Base-by-base conservation (phyloP, 2,888 invertebrate species). In the Drosophila formosana region DNA sequence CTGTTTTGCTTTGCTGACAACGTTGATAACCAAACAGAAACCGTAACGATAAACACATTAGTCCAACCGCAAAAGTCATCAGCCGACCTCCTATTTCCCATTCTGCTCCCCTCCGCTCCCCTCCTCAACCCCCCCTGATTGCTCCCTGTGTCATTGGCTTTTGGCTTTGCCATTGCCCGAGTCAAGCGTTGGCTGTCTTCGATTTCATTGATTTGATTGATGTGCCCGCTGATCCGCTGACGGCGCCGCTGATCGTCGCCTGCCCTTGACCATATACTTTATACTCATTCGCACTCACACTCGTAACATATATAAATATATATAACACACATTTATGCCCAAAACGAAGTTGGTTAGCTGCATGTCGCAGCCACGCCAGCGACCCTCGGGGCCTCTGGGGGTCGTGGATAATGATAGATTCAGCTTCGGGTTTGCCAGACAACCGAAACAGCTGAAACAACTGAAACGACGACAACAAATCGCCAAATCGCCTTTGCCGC, bases 161-260 rank as follows among this genome's bases (percentile, higher is more conserved):
- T 30, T 55, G 30, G 32, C 4, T 32, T n/a, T 13, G 2, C 25
- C 37, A 23, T 25, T 46, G 46, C 39, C 46, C 26, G 61, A 66
- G 58, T 66, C 61, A 25, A 75, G 45, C 66, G 50, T 56, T 58
- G 63, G 65, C 78, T 86, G 87, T 82, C 82, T 84, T 87, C 82
- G 86, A 77, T 83, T 88, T 79, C 88, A 88, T 75, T 82, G 73
- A 80, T 81, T 86, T 85, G 88, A 86, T 86, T 86, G 89, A 86
- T 86, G 84, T 83, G 81, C 79, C 87, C 85, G 85, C 82, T 72
- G 83, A 82, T 82, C 80, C 80, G 78, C 56, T 72, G 64, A 77
- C 78, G 73, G 62, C 73, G 73, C 64, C 73, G 72, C 30, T 58
- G 73, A 66, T 64, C 68, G 72, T n/a, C 30, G 49, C 75, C 55